Evolutionary conservation across 2,797 vertebrate genomes (phyloP).

Genomic region (Paguma larvata): DNA sequence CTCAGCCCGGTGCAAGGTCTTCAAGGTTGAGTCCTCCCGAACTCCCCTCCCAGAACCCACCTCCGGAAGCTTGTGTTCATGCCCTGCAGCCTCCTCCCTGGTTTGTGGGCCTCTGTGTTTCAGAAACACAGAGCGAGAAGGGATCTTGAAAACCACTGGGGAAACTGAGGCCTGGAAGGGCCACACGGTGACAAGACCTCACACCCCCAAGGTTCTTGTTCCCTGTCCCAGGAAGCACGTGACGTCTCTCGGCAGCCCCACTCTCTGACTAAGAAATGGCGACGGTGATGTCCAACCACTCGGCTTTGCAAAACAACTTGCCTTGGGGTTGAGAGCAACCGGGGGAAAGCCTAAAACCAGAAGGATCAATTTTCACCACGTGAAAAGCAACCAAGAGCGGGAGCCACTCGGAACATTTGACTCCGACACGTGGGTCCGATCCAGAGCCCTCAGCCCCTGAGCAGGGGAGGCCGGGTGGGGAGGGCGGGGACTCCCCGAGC

Average conservation of each 20-base stretch:
- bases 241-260: neutral
- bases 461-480: neutral
- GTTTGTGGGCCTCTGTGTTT: neutral
- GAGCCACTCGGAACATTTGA: slow-evolving; percentile 57
- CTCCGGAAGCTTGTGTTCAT: neutral
- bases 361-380: slow-evolving; percentile 65
- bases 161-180: neutral
- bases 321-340: neutral
- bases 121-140: neutral
- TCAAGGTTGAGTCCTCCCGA: neutral
- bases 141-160: neutral
- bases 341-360: slow-evolving; percentile 2
- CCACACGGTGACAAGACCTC: neutral
- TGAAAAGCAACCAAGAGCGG: slow-evolving; percentile 50
- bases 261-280: neutral
- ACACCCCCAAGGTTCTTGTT: neutral
- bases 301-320: slow-evolving; percentile 47
- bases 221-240: neutral
- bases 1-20: neutral
- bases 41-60: neutral
- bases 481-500: neutral
- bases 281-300: neutral
- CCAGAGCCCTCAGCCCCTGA: neutral
- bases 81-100: neutral
- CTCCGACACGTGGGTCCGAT: neutral